A percentile compares a stretch with the other conserved stretches of the same genome.
Evolutionary conservation across 2,113 vertebrate species (phyloP).

Genomic region (Tyto alba): DNA sequence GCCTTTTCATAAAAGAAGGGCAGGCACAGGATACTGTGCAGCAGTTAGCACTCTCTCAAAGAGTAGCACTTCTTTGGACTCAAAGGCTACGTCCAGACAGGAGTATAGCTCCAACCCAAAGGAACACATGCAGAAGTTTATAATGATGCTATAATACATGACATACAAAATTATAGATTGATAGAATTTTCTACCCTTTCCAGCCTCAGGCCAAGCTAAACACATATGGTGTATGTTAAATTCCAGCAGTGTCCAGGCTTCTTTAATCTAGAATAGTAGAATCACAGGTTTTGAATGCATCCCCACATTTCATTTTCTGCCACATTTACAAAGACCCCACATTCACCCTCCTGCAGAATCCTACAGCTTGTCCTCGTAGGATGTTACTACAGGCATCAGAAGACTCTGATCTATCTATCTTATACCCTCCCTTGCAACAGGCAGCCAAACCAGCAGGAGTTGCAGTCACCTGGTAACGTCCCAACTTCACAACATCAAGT

Average conservation of each 20-base stretch:
- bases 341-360: background rate
- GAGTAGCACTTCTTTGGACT: background rate
- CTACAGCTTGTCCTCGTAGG: background rate
- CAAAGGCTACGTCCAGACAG: background rate
- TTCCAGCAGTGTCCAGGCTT: background rate
- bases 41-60: background rate
- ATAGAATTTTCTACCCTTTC: background rate
- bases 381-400: background rate
- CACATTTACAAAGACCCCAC: background rate
- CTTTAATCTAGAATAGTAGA: background rate
- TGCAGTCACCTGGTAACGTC: background rate
- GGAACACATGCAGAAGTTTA: background rate
- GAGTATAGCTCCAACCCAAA: background rate
- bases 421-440: background rate
- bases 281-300: background rate
- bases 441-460: background rate
- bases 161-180: background rate
- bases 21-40: background rate
- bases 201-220: background rate
- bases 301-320: background rate
- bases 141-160: rapidly evolving
- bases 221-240: background rate
- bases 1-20: background rate
- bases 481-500: background rate
- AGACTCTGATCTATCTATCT: background rate